A percentile compares a stretch with the other conserved stretches of the same genome.
phyloP scores from a whole-genome alignment of 2,888 invertebrate species.

The Drosophila infuscata region DNA sequence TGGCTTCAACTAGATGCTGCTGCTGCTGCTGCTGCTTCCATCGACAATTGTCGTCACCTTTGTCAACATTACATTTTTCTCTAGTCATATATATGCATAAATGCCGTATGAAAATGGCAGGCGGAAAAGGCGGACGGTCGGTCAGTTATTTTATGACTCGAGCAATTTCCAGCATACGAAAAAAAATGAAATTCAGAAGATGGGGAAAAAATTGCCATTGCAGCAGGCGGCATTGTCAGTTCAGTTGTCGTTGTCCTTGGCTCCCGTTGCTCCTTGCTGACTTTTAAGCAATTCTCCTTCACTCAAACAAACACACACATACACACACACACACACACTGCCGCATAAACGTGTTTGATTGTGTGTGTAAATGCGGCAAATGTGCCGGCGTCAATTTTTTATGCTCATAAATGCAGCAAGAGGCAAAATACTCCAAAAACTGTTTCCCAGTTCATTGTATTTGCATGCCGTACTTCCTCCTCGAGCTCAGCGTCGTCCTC shows the following conservation, averaged over 20 bases:
- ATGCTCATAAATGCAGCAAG: conserved; percentile 73
- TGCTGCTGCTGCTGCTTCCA: conserved; percentile 20
- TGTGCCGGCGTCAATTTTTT: conserved; percentile 73
- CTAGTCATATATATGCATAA: conserved; percentile 71
- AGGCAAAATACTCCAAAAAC: conserved; percentile 12
- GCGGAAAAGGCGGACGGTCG: conserved; percentile 13
- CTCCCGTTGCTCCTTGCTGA: conserved; percentile 23
- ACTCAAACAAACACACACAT: conserved; percentile 3
- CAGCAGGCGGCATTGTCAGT: conserved; percentile 63
- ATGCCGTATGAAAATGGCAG: conserved; percentile 57
- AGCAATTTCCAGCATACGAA: conserved; percentile 43
- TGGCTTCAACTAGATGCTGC: not conserved
- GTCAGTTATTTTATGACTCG: conserved; percentile 72
- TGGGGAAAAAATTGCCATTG: conserved; percentile 35
- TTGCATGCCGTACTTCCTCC: conserved; percentile 53
- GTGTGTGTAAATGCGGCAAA: conserved; percentile 78
- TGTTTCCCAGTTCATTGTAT: conserved; percentile 69
- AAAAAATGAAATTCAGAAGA: not conserved
- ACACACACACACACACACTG: conserved; percentile 2
- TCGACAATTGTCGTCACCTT: conserved; percentile 79
- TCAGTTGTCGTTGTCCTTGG: conserved; percentile 57
- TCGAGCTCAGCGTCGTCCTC: conserved; percentile 3
- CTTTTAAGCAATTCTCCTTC: conserved; percentile 65
- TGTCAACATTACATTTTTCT: conserved; percentile 77
- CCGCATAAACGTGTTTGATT: conserved; percentile 50